Evolutionary conservation across 2,797 vertebrate genomes (phyloP), one percentile per base, ranked within the genome.

Genomic region (Pantherophis vulpinus): DNA sequence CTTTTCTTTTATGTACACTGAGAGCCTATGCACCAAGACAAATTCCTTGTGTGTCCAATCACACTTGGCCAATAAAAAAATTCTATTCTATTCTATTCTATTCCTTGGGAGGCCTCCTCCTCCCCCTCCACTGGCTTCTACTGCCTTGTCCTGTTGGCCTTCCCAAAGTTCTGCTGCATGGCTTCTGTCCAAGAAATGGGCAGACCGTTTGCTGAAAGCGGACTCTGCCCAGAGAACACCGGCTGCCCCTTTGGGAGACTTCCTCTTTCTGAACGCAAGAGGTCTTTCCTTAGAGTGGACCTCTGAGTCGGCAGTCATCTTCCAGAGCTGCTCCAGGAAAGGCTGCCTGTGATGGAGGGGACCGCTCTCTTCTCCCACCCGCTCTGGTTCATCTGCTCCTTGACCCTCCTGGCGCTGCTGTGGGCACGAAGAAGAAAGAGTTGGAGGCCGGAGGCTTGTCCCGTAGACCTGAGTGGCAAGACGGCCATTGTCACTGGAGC

Each of bases 401-500:
- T 96, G 70, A 47, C 98, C 23, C 94, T 98, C 95, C 97, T 90
- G 0, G 14, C 98, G 8, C 95, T 98, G 0, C 95, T 98, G 93
- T 97, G 98, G 56, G 9, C 94, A 0, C 94, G 88, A 18, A 95
- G 96, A 55, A 97, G 95, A 32, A 89, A 79, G 0, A 0, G 2
- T 1, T 99, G 98, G 98, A 87, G 97, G 2, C 98, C 98, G 0
- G 70, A 51, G 1, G 1, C 93, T 2, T 99, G 98, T 95, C 61
- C 92, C 0, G 94, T 97, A 0, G 96, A 95, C 5, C 98, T 99
- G 88, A 95, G 91, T 0, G 98, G 98, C 51, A 98, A 98, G 95
- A 99, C 98, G 0, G 98, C 98, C 0, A 97, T 99, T 3, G 98
- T 99, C 86, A 99, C 99, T 0, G 99, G 98, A 88, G 98, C 98